phyloP scores from a whole-genome alignment of 1,140 invertebrate genomes.

The Trissolcus basalis region DNA sequence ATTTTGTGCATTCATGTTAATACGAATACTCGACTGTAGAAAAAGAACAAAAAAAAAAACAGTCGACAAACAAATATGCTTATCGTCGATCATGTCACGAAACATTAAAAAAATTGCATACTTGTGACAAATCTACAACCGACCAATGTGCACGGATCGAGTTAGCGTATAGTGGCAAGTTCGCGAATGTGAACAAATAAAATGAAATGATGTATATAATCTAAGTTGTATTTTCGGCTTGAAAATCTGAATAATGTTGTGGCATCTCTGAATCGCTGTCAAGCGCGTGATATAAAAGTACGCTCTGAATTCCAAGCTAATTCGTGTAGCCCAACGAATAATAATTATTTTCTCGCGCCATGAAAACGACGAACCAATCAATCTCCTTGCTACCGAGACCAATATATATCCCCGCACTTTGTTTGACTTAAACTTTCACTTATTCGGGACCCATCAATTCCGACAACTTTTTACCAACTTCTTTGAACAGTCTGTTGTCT shows the following conservation, averaged over 20 bases:
- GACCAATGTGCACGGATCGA: slow-evolving; percentile 4
- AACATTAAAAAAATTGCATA: slow-evolving; percentile 51
- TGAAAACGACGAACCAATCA: slow-evolving; percentile 64
- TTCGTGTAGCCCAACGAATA: slow-evolving; percentile 63
- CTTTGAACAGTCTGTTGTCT: slow-evolving; percentile 24
- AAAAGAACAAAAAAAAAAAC: slow-evolving; percentile 51
- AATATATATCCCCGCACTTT: slow-evolving; percentile 53
- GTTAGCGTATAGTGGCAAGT: no score
- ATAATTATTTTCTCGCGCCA: slow-evolving; percentile 66
- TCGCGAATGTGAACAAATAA: slow-evolving; percentile 25
- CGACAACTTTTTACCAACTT: slow-evolving; percentile 30
- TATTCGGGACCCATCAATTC: slow-evolving; percentile 33
- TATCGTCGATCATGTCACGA: slow-evolving; percentile 56
- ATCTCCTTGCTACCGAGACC: slow-evolving; percentile 60
- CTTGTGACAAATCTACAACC: slow-evolving; percentile 39
- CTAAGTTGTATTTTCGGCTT: neutral
- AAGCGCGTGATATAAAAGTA: slow-evolving; percentile 41
- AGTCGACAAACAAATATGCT: slow-evolving; percentile 57
- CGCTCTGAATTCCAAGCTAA: slow-evolving; percentile 67
- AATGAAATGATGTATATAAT: neutral
- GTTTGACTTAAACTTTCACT: slow-evolving; percentile 42
- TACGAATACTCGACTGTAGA: slow-evolving; percentile 30
- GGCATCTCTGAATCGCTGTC: slow-evolving; percentile 52
- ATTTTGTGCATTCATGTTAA: slow-evolving; percentile 55
- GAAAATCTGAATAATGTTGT: slow-evolving; percentile 62